A percentile compares a stretch with the other conserved stretches of the same genome.
Conservation (phyloP, 1,140 invertebrate genomes). For the Drosophila oshimai region DNA sequence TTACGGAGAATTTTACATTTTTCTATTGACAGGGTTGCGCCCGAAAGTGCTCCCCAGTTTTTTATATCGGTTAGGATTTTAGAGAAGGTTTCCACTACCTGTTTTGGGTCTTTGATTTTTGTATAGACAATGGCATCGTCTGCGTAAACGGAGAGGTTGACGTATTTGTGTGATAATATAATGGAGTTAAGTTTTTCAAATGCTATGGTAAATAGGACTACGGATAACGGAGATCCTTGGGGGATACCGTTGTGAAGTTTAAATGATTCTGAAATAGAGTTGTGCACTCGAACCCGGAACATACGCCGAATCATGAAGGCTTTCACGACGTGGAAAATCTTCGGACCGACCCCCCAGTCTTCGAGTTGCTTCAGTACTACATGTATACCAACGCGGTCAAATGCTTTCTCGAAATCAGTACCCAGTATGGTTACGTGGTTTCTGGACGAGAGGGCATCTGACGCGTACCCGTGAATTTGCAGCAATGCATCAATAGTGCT, state of each 20-base stretch:
- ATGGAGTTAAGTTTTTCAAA: not conserved
- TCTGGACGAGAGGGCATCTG: too few relatives aligned
- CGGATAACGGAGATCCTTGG: not conserved
- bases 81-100: not conserved
- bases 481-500: too few relatives aligned
- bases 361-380: too few relatives aligned
- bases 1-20: conserved; percentile 10
- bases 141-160: not conserved
- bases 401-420: too few relatives aligned
- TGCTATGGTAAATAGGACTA: not conserved
- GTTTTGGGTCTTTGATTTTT: not conserved
- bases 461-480: too few relatives aligned
- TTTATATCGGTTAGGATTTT: not conserved
- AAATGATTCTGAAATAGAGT: not conserved
- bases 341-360: too few relatives aligned
- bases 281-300: not conserved
- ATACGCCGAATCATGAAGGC: not conserved
- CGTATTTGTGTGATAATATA: not conserved
- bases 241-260: not conserved
- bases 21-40: not conserved
- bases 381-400: too few relatives aligned
- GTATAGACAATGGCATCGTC: not conserved
- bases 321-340: not conserved
- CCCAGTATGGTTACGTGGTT: too few relatives aligned
- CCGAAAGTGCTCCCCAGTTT: not conserved